Percentiles rank a stretch among this genome's conserved stretches.
These are phyloP conservation scores for Sorex maritimensis DNA, from an alignment of 2,797 vertebrate species.

Conservation along the genomic window DNA sequence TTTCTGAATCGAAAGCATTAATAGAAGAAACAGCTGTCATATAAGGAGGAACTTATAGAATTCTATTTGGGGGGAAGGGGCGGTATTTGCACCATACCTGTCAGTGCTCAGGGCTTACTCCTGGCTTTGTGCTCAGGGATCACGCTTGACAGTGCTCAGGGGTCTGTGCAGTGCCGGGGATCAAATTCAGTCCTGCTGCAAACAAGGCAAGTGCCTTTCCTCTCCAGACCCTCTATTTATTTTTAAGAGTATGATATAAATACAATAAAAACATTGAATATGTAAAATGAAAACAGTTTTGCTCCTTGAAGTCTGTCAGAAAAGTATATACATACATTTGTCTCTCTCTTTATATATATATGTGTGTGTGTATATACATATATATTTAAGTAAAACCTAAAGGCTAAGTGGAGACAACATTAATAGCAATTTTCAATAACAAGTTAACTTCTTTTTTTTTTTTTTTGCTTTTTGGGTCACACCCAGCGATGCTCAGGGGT, in stretches of 20 bases:
- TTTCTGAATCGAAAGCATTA: constrained; percentile 61
- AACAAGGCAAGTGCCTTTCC: no score
- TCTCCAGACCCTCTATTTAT: constrained; percentile 24
- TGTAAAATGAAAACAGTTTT: constrained; percentile 69
- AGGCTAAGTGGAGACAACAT: constrained; percentile 41
- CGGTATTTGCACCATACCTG: no score
- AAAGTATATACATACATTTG: constrained; percentile 34
- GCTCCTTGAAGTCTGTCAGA: constrained; percentile 64
- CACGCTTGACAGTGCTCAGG: no score
- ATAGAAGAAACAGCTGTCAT: constrained; percentile 67
- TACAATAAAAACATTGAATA: constrained; percentile 72
- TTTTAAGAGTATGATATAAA: constrained; percentile 70
- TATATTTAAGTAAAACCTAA: constrained; percentile 63
- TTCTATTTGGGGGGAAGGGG: not conserved
- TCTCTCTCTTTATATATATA: no score
- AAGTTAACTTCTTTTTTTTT: constrained; percentile 45
- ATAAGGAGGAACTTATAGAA: constrained; percentile 73
- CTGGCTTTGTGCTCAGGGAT: no score
- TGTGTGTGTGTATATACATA: no score
- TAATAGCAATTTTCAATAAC: constrained; percentile 66
- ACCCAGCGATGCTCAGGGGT: no score
- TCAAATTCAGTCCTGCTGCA: no score
- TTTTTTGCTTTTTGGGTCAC: no score
- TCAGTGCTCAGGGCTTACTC: no score
- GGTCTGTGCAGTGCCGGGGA: no score